A percentile compares a stretch with the other conserved stretches of the same genome.
Conservation (phyloP, 2,888 invertebrate genomes). For the Xanthia icteritia region DNA sequence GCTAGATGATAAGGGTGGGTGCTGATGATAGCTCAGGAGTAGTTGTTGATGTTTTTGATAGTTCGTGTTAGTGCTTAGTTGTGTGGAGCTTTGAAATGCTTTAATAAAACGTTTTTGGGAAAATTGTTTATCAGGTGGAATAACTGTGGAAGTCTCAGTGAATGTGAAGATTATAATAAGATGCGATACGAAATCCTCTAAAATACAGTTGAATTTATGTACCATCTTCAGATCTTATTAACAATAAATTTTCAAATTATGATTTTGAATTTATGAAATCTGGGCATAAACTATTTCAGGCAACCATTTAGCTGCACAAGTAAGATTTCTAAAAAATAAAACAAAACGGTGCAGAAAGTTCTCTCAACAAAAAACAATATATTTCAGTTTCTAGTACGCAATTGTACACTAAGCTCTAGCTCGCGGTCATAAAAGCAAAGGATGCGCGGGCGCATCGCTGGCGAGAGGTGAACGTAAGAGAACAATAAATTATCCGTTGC, state of each 20-base stretch:
- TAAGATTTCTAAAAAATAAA: not conserved
- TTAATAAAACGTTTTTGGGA: not conserved
- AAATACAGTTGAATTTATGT: not conserved
- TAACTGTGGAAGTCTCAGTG: not conserved
- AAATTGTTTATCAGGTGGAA: not conserved
- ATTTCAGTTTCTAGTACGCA: slow-evolving; percentile 40
- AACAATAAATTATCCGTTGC: slow-evolving; percentile 72
- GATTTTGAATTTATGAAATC: not conserved
- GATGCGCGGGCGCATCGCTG: slow-evolving; percentile 66
- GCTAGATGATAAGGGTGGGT: slow-evolving; percentile 29
- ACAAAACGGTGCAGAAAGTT: not conserved
- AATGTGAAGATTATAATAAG: not conserved
- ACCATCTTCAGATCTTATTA: not conserved
- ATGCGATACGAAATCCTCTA: not conserved
- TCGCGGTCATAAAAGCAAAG: slow-evolving; percentile 68
- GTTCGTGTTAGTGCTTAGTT: too few species aligned
- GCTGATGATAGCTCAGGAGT: slow-evolving; percentile 7
- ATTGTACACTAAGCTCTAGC: slow-evolving; percentile 58
- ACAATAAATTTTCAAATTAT: not conserved
- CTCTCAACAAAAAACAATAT: slow-evolving; percentile 4
- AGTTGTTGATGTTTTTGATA: not conserved
- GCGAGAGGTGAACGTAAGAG: slow-evolving; percentile 69
- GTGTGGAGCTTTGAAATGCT: not conserved
- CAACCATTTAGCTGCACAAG: not conserved
- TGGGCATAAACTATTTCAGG: not conserved